These are phyloP conservation scores for Pachypeltis micranthus DNA, from an alignment of 1,140 invertebrate genomes.

Conservation along the genomic window DNA sequence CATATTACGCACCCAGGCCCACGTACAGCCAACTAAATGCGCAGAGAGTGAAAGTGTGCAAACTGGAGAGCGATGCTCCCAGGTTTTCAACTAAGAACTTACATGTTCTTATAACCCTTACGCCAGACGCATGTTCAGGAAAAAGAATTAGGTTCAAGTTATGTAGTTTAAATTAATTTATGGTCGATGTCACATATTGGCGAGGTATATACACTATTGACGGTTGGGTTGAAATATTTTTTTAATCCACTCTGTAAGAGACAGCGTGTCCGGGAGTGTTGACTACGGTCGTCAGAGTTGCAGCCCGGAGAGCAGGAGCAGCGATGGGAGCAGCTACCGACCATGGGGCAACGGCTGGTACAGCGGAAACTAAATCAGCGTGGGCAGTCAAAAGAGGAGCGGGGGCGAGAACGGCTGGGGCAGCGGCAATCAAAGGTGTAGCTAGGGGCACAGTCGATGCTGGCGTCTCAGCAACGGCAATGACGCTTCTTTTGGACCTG, in stretches of 20 bases:
- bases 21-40: no score
- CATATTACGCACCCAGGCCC: no score
- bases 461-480: conserved; percentile 34
- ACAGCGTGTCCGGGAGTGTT: conserved; percentile 36
- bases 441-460: conserved; percentile 36
- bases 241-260: conserved; percentile 35
- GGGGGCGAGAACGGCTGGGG: conserved; percentile 36
- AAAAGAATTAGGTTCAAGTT: not conserved
- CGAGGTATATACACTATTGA: not conserved
- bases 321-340: conserved; percentile 22
- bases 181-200: not conserved
- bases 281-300: conserved; percentile 35
- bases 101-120: no score
- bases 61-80: no score
- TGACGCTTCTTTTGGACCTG: conserved; percentile 30
- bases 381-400: conserved; percentile 35
- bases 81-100: no score
- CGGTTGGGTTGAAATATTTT: not conserved
- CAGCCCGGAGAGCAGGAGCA: conserved; percentile 32
- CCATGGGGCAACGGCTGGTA: conserved; percentile 19
- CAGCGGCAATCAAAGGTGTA: conserved; percentile 36
- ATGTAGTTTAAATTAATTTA: not conserved
- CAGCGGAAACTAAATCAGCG: conserved; percentile 24
- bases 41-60: no score
- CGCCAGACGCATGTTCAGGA: no score